Conservation (phyloP, 2,113 vertebrate genomes). For the Brienomyrus longianalis region DNA sequence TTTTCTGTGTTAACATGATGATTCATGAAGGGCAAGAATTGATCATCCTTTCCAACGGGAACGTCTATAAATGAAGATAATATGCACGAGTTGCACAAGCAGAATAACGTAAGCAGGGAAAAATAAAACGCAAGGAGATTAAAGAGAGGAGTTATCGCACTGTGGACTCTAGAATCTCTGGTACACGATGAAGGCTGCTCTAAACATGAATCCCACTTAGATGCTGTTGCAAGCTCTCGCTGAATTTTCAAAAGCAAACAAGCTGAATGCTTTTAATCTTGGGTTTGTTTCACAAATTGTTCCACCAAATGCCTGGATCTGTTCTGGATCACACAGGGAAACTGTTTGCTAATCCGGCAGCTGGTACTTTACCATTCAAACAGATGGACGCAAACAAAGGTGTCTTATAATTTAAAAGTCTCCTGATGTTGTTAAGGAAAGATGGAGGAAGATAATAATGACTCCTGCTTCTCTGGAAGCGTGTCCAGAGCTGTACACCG, state of each 20-base stretch:
- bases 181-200: neutral
- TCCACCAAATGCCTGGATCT: slow-evolving; percentile 1
- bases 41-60: neutral
- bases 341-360: neutral
- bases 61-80: neutral
- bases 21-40: neutral
- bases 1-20: neutral
- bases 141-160: neutral
- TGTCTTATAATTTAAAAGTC: neutral
- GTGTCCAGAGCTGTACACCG: neutral
- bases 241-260: slow-evolving; percentile 5
- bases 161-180: neutral
- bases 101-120: neutral
- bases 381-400: neutral
- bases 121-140: neutral
- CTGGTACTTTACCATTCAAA: neutral
- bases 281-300: neutral
- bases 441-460: neutral
- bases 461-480: neutral
- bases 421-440: neutral
- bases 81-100: too few species aligned
- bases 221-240: neutral
- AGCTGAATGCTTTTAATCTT: neutral
- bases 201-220: neutral
- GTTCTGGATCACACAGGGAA: slow-evolving; percentile 3